Base-by-base conservation (phyloP, 2,888 invertebrate species). In the Lamproptera curius region DNA sequence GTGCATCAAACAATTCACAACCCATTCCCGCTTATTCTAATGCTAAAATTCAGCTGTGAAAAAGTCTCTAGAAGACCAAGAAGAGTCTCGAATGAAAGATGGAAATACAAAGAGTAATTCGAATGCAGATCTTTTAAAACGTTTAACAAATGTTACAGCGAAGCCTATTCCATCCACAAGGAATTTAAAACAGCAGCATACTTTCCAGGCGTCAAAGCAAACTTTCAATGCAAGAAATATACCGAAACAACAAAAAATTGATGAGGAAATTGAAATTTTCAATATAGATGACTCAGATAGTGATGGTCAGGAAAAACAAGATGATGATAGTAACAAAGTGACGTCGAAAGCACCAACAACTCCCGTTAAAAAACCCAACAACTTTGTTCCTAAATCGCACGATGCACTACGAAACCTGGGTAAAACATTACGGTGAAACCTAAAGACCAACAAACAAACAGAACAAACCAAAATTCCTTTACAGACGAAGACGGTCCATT, bases 211-310 rank as follows among this genome's bases (percentile, higher is more conserved):
- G 37, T 23, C 37, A 40, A 42, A 39, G 11, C 57, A 61, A 3
- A 46, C 53, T 14, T 49, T 46, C 35, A 64, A 55, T 50, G 44
- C 54, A 11, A 50, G 53, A 49, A 65, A 65, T 45, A 53, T 52
- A 54, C 31, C 59, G 1, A 53, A 65, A 39, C 56, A 64, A 46
- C 62, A 62, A 49, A 61, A 62, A 51, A 55, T 63, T 28, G 65
- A 72, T 44, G 61, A 77, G 31, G 72, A 75, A 50, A 67, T 78
- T 45, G 86, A 86, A 68, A 77, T 84, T 55, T 83, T 74, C 51
- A 82, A 76, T 53, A 72, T 86, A 53, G 85, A 85, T 40, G 85
- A 85, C 56, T 85, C 85, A 41, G 86, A 86, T 46, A 74, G 73
- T 59, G 82, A 86, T 47, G 79, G 76, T 53, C 59, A 55, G 16